phyloP scores from a whole-genome alignment of 2,797 vertebrate genomes.

The Chelonia mydas region DNA sequence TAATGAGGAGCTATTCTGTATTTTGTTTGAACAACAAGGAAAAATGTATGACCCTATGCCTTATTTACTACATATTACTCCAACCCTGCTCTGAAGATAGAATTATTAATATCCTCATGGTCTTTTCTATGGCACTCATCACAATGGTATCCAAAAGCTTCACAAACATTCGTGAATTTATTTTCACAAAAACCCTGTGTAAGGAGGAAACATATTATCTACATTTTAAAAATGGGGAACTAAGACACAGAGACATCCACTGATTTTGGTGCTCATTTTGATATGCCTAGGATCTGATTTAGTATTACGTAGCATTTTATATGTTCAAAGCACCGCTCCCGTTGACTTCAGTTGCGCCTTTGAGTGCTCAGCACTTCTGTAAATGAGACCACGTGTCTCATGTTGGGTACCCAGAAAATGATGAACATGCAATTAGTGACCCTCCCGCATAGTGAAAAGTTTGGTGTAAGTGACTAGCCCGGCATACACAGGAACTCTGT shows the following conservation, averaged over 20 bases:
- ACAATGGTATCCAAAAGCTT: neutral
- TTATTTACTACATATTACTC: neutral
- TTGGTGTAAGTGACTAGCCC: neutral
- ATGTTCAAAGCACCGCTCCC: neutral
- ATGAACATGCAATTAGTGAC: neutral
- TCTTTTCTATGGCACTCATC: neutral
- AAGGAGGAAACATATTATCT: neutral
- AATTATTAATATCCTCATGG: neutral
- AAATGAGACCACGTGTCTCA: neutral
- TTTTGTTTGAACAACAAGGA: neutral
- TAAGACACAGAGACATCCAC: neutral
- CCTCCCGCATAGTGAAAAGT: neutral
- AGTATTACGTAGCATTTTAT: neutral
- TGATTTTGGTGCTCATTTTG: neutral
- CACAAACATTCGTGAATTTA: neutral
- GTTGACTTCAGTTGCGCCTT: neutral
- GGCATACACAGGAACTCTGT: neutral
- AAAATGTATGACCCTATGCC: neutral
- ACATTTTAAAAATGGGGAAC: neutral
- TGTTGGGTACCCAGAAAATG: accelerated
- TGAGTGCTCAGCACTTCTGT: neutral
- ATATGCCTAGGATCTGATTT: neutral
- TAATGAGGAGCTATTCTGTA: neutral
- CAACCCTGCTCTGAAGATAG: neutral
- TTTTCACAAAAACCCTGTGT: neutral